phyloP scores from a whole-genome alignment of 2,888 invertebrate species.

The Malacosoma neustria region DNA sequence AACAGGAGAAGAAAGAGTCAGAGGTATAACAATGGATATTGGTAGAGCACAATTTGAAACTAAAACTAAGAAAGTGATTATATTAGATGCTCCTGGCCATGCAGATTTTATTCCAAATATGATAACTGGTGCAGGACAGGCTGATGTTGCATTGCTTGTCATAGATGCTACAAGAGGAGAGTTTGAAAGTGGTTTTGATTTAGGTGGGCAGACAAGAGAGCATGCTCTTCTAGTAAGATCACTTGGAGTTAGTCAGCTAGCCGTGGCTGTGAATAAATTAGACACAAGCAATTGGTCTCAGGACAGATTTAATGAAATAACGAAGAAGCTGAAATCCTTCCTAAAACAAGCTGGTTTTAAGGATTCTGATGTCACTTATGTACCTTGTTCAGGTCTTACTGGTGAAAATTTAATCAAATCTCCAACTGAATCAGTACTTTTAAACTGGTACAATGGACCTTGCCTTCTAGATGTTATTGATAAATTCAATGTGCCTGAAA shows the following conservation, averaged over 20 bases:
- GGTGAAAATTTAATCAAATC: slow-evolving; percentile 91
- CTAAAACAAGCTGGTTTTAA: slow-evolving; percentile 94
- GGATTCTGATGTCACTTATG: slow-evolving; percentile 88
- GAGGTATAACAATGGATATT: slow-evolving; percentile 99
- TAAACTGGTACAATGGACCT: slow-evolving; percentile 89
- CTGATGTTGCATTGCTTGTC: slow-evolving; percentile 96
- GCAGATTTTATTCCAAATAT: slow-evolving; percentile 99
- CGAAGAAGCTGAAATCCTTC: slow-evolving; percentile 85
- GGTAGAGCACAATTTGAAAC: slow-evolving; percentile 95
- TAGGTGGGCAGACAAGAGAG: slow-evolving; percentile 98
- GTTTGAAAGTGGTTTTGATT: slow-evolving; percentile 99
- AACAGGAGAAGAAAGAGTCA: slow-evolving; percentile 95
- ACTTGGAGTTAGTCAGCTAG: slow-evolving; percentile 92
- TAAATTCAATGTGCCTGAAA: slow-evolving; percentile 88
- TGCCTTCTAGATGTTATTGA: slow-evolving; percentile 91
- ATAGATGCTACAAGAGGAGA: slow-evolving; percentile 97
- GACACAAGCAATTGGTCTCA: slow-evolving; percentile 97
- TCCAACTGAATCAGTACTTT: slow-evolving; percentile 77
- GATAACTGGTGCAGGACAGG: slow-evolving; percentile 99
- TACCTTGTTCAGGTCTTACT: slow-evolving; percentile 97
- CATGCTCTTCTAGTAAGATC: slow-evolving; percentile 95
- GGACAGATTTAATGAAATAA: slow-evolving; percentile 92
- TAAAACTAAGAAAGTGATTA: slow-evolving; percentile 83
- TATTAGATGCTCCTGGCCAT: slow-evolving; percentile 98
- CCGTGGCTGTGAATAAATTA: slow-evolving; percentile 97